Base-by-base conservation (phyloP, 2,888 invertebrate genomes). In the Ischnura elegans region DNA sequence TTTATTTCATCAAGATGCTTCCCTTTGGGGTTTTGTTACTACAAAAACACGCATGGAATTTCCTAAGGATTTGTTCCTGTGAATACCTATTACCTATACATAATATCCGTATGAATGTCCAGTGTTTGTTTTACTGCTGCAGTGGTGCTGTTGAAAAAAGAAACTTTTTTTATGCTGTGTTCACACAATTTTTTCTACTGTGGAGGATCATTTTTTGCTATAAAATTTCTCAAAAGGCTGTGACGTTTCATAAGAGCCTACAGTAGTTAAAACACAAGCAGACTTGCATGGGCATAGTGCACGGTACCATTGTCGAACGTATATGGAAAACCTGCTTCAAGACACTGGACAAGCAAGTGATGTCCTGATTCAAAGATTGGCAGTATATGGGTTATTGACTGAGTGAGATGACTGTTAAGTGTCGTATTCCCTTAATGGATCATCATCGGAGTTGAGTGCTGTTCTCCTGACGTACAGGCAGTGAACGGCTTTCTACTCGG, bases 161-260 rank as follows among this genome's bases (percentile, higher is more conserved):
- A 90, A 90, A 29, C 13, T 87, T 90, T 66, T 90, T 66, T 90
- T 61, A 90, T 90, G 61, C 66, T 36, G 16, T 36, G 36, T 90
- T 55, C 61, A 87, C 86, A 45, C 36, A 86, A 45, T 87, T 42
- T 90, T 90, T 90, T 43, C 61, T 90, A 61, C 90, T 90, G 66
- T 90, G 90, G 61, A 66, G 61, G 61, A 90, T 90, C 61, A 90
- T 66, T 90, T 90, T 61, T 90, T 43, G 61, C 61, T 66, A 90
- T 55, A 66, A 90, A 36, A 43, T 90, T 90, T 45, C 66, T 2
- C 51, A 76, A 90, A 61, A 66, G 90, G 90, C 90, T 90, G 90
- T 90, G 90, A 90, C 43, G 21, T 90, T 90, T 55, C 66, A 45
- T 66, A 90, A 61, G 61, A 90, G 90, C 90, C 90, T 66, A 90